A percentile compares a stretch with the other conserved stretches of the same genome.
These are phyloP conservation scores for Antrozous pallidus DNA, from an alignment of 2,797 vertebrate species.

Conservation along the genomic window DNA sequence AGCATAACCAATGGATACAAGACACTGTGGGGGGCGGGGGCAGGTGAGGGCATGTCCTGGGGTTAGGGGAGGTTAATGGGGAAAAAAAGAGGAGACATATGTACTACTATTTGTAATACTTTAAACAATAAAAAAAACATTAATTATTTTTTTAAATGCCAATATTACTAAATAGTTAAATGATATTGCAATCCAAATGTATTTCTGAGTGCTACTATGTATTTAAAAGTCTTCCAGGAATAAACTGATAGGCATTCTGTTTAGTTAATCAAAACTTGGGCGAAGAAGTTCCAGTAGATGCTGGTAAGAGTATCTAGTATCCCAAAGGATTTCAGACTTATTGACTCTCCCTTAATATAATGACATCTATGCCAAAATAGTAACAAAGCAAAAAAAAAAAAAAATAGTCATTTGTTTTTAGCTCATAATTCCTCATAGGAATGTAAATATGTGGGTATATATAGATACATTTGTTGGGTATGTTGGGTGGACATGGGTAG, in stretches of 20 bases:
- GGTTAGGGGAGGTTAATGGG: no score
- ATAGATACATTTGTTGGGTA: not conserved
- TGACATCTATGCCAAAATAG: not conserved
- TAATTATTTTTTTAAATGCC: no score
- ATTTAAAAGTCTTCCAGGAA: constrained; percentile 41
- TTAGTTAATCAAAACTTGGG: constrained; percentile 14
- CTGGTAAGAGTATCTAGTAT: not conserved
- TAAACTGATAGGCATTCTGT: not conserved
- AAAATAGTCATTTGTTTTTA: not conserved
- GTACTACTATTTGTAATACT: no score
- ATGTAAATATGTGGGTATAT: not conserved
- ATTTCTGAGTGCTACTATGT: not conserved
- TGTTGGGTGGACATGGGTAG: not conserved
- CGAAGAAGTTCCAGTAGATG: not conserved
- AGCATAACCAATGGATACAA: no score
- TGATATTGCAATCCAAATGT: not conserved
- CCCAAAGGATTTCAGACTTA: not conserved
- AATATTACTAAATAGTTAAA: constrained; percentile 20
- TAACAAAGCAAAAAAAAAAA: constrained; percentile 22
- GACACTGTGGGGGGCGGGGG: no score
- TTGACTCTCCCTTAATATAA: not conserved
- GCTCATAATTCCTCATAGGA: not conserved
- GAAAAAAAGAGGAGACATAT: no score
- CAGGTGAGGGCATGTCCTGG: no score
- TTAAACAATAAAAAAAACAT: no score